Base-by-base conservation (phyloP, 2,888 invertebrate species). In the Diaperis boleti region DNA sequence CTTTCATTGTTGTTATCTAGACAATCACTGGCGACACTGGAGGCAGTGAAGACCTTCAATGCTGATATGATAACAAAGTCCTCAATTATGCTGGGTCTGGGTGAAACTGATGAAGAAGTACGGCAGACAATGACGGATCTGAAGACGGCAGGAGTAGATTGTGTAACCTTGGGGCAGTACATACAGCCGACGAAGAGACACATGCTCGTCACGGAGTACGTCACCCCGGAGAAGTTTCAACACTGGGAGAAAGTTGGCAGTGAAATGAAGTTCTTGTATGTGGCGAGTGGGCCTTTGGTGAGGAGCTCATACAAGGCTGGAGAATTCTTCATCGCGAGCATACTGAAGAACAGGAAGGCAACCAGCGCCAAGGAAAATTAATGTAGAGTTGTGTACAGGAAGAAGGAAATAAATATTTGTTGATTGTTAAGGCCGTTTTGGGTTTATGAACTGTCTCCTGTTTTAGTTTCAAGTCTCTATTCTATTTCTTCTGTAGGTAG, bases 111-210 rank as follows among this genome's bases (percentile, higher is more conserved):
- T 74, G 87, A 88, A 33, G 92, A 97, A 84, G 87, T 98, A 4
- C 86, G 91, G 74, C 89, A 91, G 81, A 94, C 96, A 1, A 85
- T 98, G 87, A 87, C 87, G 83, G 97, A 98, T 83, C 84, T 98
- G 42, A 87, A 92, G 57, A 82, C 83, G 17, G 88, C 85, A 0
- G 92, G 90, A 26, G 98, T 99, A 0, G 98, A 98, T 81, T 98
- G 98, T 78, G 81, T 99, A 0, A 99, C 99, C 0, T 84, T 99
- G 3, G 99, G 99, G 0, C 99, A 99, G 78, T 99, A 99, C 82
- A 99, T 99, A 98, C 99, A 99, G 80, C 99, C 99, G 0, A 99
- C 98, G 0, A 98, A 96, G 77, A 86, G 92, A 5, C 99, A 99
- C 81, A 84, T 99, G 17, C 95, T 94, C 83, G 92, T 97, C 3